Base-by-base conservation (phyloP, 2,888 invertebrate genomes). In the Alentia gelatinosa region DNA sequence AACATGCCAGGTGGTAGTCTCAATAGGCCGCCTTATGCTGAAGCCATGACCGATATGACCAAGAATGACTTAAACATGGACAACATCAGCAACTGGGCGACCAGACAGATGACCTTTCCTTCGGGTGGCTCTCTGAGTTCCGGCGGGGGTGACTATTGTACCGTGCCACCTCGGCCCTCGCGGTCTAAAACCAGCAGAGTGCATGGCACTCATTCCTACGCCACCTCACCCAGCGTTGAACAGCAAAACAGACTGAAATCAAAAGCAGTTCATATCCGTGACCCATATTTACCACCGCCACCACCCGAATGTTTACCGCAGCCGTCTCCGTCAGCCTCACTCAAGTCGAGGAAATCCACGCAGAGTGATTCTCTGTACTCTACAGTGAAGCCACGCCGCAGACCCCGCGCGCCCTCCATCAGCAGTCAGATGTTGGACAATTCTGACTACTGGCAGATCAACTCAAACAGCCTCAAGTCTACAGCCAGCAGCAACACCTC, bases 221-320 rank as follows among this genome's bases (percentile, higher is more conserved):
- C 37, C 12, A 37, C 79, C 35, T 30, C 30, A 15, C 79, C 79
- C 37, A 35, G 26, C 4, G 79, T 79, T 23, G 9, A 79, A n/a
- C 79, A 37, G 1, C 79, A 39, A 23, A 35, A 35, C 39, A 35
- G 39, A 4, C 37, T 23, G 5, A 35, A 79, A 79, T 19, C 79
- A 19, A 35, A 19, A 0, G 39, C 39, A 0, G 79, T 39, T 12
- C 89, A 75, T 4, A n/a, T 63, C 79, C 42, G 79, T 30, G 90
- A 83, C 35, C 47, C 50, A 4, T 42, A 79, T 5, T 47, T 50
- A 39, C 90, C 90, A 35, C 90, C 90, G 30, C 90, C 90, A n/a
- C 79, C 90, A 1, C 83, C 90, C 5, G 90, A 90, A 23, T 74
- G 50, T 23, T 26, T 39, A 3, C n/a, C n/a, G n/a, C n/a, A n/a